These are phyloP conservation scores for Drosophila aldrichi DNA, from an alignment of 2,888 invertebrate genomes.

Conservation along the genomic window DNA sequence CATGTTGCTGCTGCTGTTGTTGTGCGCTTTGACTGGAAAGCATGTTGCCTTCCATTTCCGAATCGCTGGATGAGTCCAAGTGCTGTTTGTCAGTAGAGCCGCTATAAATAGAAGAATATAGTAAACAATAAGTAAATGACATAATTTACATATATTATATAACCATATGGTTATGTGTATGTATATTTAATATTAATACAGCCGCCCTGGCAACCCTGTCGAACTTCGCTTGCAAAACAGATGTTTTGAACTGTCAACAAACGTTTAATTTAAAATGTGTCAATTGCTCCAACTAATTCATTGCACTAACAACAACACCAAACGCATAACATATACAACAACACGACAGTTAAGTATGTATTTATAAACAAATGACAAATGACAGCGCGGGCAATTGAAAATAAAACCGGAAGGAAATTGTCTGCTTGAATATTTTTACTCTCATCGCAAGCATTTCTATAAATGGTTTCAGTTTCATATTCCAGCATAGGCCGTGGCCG, in stretches of 20 bases:
- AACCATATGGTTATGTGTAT: too few relatives aligned
- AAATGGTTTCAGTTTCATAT: conserved; percentile 74
- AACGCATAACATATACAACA: background rate
- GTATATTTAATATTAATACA: background rate
- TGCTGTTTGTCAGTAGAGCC: conserved; percentile 86
- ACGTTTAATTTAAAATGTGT: conserved; percentile 73
- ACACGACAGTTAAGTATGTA: conserved; percentile 50
- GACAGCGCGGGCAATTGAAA: conserved; percentile 70
- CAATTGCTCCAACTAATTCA: conserved; percentile 75
- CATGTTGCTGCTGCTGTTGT: conserved; percentile 51
- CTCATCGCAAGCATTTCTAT: conserved; percentile 57
- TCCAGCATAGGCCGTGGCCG: conserved; percentile 16
- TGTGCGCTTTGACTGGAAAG: conserved; percentile 81
- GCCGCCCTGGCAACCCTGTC: conserved; percentile 20
- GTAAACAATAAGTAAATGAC: background rate
- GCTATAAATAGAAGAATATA: conserved; percentile 54
- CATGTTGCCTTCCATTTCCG: conserved; percentile 85
- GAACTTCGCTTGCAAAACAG: conserved; percentile 46
- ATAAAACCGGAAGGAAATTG: conserved; percentile 79
- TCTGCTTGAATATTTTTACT: conserved; percentile 64
- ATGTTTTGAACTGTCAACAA: conserved; percentile 60
- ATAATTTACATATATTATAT: background rate
- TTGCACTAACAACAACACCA: conserved; percentile 28
- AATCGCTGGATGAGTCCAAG: conserved; percentile 86
- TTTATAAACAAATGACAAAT: conserved; percentile 77